Base-by-base conservation (phyloP, 2,888 invertebrate genomes). In the Ommatoiulus sabulosus region DNA sequence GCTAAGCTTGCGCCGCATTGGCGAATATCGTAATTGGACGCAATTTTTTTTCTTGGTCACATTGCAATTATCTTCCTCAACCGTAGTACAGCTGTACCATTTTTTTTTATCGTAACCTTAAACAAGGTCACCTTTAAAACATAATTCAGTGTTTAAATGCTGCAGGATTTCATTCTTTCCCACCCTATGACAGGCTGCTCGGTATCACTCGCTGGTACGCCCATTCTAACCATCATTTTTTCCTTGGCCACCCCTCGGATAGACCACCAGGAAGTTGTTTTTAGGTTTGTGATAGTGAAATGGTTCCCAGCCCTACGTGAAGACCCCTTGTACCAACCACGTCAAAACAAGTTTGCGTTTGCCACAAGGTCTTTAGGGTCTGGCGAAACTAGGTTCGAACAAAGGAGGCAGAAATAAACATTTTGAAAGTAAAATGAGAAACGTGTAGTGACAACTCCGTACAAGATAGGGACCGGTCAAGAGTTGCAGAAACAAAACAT, bases 241-340 rank as follows among this genome's bases (percentile, higher is more conserved):
- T 12, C 35, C 35, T 20, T 12, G 5, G 35, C 80, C 80, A 80
- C 80, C 80, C 72, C 80, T 80, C 12, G 15, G 80, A 80, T 80
- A 35, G 80, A 80, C 80, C 80, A 80, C 80, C 80, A 80, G 80
- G 80, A 80, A 80, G 80, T 80, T 80, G 80, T 80, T 80, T 72
- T 80, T 80, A 15, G 80, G 80, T 80, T 80, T 80, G 35, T 3
- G 80, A 43, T 35, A 72, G 72, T 24, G 24, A 24, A 72, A 24
- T 24, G 10, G 72, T 24, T 80, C 35, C 80, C 35, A 80, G 8
- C 80, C 80, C 80, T 80, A 24, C 80, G 3, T 15, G 35, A 80
- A 24, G 35, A 80, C 35, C 80, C 80, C 80, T 80, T 35, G 35
- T 35, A 43, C 80, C 24, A 4, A 80, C 80, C 35, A 80, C 80